Evolutionary conservation across 1,140 invertebrate species (phyloP), one percentile per base, ranked within the genome.

Genomic region (Bactericera cockerelli): DNA sequence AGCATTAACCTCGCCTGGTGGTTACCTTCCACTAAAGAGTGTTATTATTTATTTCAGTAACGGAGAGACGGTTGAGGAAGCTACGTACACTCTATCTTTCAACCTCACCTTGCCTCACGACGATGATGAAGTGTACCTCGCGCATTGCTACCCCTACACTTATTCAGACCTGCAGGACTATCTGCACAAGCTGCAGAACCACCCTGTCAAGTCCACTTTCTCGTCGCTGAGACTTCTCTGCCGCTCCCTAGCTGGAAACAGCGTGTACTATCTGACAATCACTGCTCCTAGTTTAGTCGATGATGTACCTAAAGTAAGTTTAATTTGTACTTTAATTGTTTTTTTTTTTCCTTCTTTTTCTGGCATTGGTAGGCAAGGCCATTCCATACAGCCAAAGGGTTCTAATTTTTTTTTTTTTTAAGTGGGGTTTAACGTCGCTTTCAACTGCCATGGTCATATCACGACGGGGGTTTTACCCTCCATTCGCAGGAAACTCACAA

Each of bases 141-240:
- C 94, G 11, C 93, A 97, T 71, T 94, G 93, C 71, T 98, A 93
- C 70, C 95, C 95, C 0, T 98, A 98, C 71, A 95, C 93, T 0
- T 98, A 95, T 68, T 84, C 84, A 2, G 83, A 89, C 71, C 72
- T 90, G 38, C 86, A 89, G 73, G 75, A 72, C 55, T 72, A 76
- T 62, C 67, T 76, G 0, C 65, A 68, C 8, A 64, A 66, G 56
- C 67, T 75, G 54, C 73, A 83, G 81, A 78, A 81, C 58, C 82
- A 90, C 79, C 81, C 86, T 6, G 72, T 84, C n/a, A 86, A 87
- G 71, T 83, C 87, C 2, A 80, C 79, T 16, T 86, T 81, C 67
- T 86, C 84, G 31, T 87, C 87, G 67, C 70, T 90, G 38, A 75
- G 87, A 63, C 74, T 88, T 6, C 72, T 97, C 13, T 93, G 91